Percentiles rank a stretch among this genome's conserved stretches.
phyloP scores from a whole-genome alignment of 1,140 invertebrate species.

The Drosophila varians region DNA sequence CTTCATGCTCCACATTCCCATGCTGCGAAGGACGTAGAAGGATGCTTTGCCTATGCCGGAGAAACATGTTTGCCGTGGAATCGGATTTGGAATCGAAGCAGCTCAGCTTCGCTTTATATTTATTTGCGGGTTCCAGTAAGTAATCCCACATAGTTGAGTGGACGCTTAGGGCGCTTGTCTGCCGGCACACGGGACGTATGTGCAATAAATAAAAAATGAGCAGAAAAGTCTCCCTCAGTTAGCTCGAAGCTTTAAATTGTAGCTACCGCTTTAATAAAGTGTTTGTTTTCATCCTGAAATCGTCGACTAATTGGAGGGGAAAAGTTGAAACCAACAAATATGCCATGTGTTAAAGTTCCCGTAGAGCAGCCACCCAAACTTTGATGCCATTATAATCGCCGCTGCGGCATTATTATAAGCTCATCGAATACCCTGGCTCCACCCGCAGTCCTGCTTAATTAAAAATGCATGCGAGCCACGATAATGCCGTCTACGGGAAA shows the following conservation, averaged over 20 bases:
- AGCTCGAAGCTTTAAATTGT: background rate
- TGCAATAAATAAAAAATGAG: conserved; percentile 58
- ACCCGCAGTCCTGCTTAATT: conserved; percentile 21
- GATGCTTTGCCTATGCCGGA: conserved; percentile 11
- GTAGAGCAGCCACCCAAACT: conserved; percentile 1
- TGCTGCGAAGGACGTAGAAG: background rate
- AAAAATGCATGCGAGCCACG: conserved; percentile 33
- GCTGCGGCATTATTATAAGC: conserved; percentile 12
- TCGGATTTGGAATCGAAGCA: conserved; percentile 40
- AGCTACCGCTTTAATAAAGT: no score
- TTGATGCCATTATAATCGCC: conserved; percentile 11
- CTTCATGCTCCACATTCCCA: conserved; percentile 1
- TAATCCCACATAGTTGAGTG: conserved; percentile 54
- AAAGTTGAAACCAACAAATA: background rate
- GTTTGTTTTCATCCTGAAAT: no score
- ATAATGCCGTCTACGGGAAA: conserved; percentile 10
- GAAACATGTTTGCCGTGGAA: conserved; percentile 52
- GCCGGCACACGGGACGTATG: conserved; percentile 23
- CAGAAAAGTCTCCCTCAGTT: conserved; percentile 4
- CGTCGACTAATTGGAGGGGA: background rate
- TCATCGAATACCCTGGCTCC: conserved; percentile 9
- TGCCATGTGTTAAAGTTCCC: conserved; percentile 4
- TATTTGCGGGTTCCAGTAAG: conserved; percentile 66
- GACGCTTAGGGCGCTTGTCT: conserved; percentile 34
- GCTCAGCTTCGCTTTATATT: conserved; percentile 55